phyloP scores from a whole-genome alignment of 2,888 invertebrate species.

The Cyrtodaria siliqua region DNA sequence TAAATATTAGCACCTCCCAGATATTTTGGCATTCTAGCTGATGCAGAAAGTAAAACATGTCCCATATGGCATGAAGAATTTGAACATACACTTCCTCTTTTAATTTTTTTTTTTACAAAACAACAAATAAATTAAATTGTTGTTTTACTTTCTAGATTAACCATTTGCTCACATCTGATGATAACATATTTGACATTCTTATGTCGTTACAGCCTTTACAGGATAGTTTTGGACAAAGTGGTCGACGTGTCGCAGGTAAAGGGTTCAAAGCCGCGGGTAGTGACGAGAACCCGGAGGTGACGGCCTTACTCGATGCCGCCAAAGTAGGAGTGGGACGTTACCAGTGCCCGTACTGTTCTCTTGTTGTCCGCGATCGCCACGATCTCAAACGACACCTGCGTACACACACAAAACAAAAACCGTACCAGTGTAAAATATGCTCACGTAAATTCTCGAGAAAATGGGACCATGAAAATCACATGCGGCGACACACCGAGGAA shows the following conservation, averaged over 20 bases:
- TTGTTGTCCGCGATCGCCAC: conserved; percentile 40
- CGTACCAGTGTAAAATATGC: conserved; percentile 38
- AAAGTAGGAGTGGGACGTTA: conserved; percentile 34
- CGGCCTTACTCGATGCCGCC: conserved; percentile 33
- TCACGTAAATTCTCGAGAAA: conserved; percentile 33
- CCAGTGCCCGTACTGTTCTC: conserved; percentile 36
- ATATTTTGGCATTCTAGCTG: too few relatives aligned
- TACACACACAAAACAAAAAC: conserved; percentile 55
- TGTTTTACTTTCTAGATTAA: too few relatives aligned
- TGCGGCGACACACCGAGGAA: conserved; percentile 1
- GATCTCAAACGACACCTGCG: conserved; percentile 49
- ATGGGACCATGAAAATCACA: conserved; percentile 53
- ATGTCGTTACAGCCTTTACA: too few relatives aligned
- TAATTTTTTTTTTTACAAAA: too few relatives aligned
- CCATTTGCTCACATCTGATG: too few relatives aligned
- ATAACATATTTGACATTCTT: too few relatives aligned
- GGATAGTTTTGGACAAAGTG: too few relatives aligned
- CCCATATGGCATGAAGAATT: too few relatives aligned
- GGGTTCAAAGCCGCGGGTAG: conserved; percentile 13
- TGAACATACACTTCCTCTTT: too few relatives aligned
- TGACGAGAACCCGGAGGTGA: conserved; percentile 32
- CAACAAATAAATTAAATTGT: too few relatives aligned
- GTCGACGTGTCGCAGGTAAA: conserved; percentile 2
- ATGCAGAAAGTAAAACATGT: too few relatives aligned
- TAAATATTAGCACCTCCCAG: too few relatives aligned